Base-by-base conservation (phyloP, 1,140 invertebrate species). In the Oreohelix idahoensis region DNA sequence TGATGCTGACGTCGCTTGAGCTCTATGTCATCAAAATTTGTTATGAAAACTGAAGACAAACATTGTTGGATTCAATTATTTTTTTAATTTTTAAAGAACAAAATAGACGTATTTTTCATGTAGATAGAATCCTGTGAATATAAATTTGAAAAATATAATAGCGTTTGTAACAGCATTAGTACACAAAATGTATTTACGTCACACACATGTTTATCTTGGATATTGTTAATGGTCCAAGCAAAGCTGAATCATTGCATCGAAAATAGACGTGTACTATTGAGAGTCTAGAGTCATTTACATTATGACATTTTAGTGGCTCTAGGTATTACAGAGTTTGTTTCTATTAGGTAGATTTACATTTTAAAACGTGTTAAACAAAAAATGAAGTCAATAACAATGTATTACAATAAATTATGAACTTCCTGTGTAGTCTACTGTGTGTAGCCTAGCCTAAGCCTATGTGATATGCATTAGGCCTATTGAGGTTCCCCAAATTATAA, bases 1-100 rank as follows among this genome's bases (percentile, higher is more conserved):
- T 80, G 66, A 11, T 80, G 79, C 79, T 80, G 79, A 80, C 79
- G 79, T 80, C 79, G 79, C 79, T 80, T 80, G 79, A 66, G 38
- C 69, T 70, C 63, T 80, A 80, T 53, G 79, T 80, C 79, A 80
- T 71, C 77, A 79, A 79, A 66, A 39, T 74, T 39, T 74, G 71
- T 42, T 66, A 66, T 32, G 63, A 66, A 17, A 66, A 66, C 32
- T 66, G 23, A 32, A 29, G 11, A 66, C 29, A 32, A 8, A 32
- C 26, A 23, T 74, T 49, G 2, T n/a, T n/a, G 39, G 0, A 29
- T 39, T 39, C 11, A 2, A 42, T 26, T 26, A 8, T 74, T 74
- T 42, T 74, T 74, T 74, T 39, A 29, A 74, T 29, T 13, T 74
- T 49, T 71, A 36, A 4, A 26, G n/a, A 32, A 2, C 2, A n/a